Percentiles rank a stretch among this genome's conserved stretches.
Evolutionary conservation across 2,888 invertebrate genomes (phyloP).

Genomic region (Thelaira solivaga): DNA sequence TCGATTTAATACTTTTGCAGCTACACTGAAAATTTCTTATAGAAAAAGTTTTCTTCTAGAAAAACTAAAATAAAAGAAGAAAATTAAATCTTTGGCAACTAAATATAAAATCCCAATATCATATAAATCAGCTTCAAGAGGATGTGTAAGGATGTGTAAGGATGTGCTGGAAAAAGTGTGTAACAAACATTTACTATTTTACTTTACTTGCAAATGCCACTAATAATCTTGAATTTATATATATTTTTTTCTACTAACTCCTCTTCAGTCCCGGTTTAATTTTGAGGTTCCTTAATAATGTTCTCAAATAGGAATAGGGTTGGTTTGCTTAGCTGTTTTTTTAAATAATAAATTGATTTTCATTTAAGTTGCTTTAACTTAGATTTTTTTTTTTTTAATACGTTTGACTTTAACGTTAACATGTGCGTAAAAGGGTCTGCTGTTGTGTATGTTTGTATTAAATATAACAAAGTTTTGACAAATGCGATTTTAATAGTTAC

Average conservation of each 20-base stretch:
- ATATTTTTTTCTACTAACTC: neutral
- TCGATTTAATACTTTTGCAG: constrained; percentile 24
- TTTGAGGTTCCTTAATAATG: constrained; percentile 32
- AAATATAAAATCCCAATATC: constrained; percentile 26
- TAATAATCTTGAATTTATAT: neutral
- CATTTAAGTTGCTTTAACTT: neutral
- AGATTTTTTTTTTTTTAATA: constrained; percentile 22
- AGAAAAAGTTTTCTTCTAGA: neutral
- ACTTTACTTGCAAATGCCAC: neutral
- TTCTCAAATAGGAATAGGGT: constrained; percentile 17
- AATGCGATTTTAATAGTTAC: constrained; percentile 31
- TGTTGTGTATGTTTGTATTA: neutral
- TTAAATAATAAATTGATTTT: constrained; percentile 15
- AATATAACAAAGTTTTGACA: constrained; percentile 19
- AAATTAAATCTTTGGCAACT: neutral
- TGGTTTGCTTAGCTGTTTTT: constrained; percentile 2
- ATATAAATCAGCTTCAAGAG: constrained; percentile 41
- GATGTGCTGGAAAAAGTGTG: neutral
- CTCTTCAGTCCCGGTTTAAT: neutral
- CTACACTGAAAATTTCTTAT: constrained; percentile 29
- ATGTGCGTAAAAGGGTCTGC: neutral
- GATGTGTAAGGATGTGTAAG: neutral
- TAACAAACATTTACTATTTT: neutral
- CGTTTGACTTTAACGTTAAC: neutral
- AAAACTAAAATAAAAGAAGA: neutral